Conservation (phyloP, 2,113 vertebrate genomes). For the Colaptes auratus region DNA sequence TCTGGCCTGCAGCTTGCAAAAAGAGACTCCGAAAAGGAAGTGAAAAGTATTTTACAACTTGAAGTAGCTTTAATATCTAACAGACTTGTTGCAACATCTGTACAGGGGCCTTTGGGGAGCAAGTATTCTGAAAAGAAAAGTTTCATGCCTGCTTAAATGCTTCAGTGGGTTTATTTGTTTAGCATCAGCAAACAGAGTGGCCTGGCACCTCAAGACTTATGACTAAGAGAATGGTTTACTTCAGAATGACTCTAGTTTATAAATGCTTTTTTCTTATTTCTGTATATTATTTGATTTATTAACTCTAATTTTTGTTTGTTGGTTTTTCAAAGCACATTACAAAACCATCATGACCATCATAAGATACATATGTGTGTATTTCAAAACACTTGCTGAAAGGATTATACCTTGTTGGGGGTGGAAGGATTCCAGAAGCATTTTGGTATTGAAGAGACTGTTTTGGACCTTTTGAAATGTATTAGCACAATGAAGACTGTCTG, state of each 20-base stretch:
- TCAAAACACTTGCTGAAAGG: background rate
- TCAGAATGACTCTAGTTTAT: constrained; percentile 48
- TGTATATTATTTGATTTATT: background rate
- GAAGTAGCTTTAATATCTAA: constrained; percentile 39
- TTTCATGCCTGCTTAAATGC: constrained; percentile 51
- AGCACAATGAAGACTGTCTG: background rate
- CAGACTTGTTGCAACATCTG: constrained; percentile 55
- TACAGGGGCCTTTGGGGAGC: constrained; percentile 17
- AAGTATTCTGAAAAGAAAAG: constrained; percentile 51
- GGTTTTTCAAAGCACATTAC: background rate
- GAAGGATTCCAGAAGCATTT: background rate
- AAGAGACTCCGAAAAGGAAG: constrained; percentile 68
- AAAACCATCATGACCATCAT: background rate
- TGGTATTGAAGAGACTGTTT: background rate
- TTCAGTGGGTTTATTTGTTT: constrained; percentile 44
- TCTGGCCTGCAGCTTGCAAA: constrained; percentile 60
- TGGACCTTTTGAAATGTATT: background rate
- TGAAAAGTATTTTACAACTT: constrained; percentile 65
- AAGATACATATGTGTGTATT: too few species aligned
- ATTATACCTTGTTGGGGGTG: rapidly evolving
- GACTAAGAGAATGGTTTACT: constrained; percentile 12
- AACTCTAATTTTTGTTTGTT: background rate
- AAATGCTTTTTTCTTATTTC: background rate
- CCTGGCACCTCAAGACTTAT: constrained; percentile 37
- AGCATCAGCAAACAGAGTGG: constrained; percentile 42